Conservation (phyloP, 2,888 invertebrate genomes). For the Syrphus vitripennis region DNA sequence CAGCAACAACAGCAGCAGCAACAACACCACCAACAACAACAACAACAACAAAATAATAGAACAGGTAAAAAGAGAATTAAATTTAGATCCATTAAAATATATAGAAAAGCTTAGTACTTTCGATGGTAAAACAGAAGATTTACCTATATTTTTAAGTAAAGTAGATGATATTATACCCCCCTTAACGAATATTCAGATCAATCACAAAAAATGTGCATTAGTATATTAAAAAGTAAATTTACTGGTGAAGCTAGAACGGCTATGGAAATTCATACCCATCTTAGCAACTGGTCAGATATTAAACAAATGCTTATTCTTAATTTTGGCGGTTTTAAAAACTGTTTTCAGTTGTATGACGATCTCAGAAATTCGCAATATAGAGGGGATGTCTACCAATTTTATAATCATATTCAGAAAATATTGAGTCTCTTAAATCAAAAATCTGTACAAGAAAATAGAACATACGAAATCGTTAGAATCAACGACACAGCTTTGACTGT, state of each 20-base stretch:
- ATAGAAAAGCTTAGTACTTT: too few relatives aligned
- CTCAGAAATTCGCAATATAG: not conserved
- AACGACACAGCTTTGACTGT: slow-evolving; percentile 3
- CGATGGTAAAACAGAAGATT: not conserved
- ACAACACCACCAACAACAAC: not conserved
- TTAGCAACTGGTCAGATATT: not conserved
- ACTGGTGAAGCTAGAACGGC: too few relatives aligned
- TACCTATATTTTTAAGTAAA: not conserved
- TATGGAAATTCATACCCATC: too few relatives aligned
- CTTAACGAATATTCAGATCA: not conserved
- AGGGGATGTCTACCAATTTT: not conserved
- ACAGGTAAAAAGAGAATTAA: not conserved
- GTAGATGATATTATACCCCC: not conserved
- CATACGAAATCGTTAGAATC: too few relatives aligned
- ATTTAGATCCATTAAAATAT: not conserved
- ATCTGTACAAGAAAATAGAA: too few relatives aligned
- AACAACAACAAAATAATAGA: not conserved
- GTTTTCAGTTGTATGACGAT: not conserved
- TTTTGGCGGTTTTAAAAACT: not conserved
- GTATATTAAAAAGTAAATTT: too few relatives aligned
- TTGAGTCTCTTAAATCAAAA: too few relatives aligned
- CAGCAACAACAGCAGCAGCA: not conserved
- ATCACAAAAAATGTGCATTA: not conserved
- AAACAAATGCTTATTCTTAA: not conserved
- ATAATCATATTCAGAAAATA: not conserved